phyloP scores from a whole-genome alignment of 2,113 vertebrate species.

The Nesoenas mayeri region DNA sequence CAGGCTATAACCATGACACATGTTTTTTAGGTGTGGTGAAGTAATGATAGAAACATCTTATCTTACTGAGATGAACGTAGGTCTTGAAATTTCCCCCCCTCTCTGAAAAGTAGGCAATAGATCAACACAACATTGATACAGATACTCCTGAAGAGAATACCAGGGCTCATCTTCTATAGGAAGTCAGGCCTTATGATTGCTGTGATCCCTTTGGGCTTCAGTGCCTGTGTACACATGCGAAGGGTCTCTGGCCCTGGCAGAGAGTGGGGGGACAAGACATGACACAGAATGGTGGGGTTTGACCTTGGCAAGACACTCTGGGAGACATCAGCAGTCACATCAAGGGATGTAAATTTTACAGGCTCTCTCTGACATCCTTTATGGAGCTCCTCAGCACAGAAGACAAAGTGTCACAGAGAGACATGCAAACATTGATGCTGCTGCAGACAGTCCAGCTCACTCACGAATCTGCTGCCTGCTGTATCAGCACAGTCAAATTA shows the following conservation, averaged over 20 bases:
- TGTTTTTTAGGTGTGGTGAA: neutral
- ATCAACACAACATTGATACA: neutral
- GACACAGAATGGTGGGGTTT: neutral
- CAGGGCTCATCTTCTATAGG: neutral
- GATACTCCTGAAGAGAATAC: neutral
- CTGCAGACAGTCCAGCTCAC: neutral
- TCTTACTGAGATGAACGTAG: neutral
- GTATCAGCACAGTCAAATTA: neutral
- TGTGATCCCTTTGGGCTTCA: neutral
- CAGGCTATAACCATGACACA: neutral
- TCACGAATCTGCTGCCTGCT: neutral
- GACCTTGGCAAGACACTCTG: neutral
- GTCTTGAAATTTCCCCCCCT: neutral
- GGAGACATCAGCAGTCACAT: neutral
- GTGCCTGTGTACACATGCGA: neutral
- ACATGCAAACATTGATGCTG: neutral
- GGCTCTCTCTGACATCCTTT: neutral
- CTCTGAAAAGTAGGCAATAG: neutral
- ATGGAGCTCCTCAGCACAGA: neutral
- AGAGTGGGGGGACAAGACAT: neutral
- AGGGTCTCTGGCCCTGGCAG: neutral
- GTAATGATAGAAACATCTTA: neutral
- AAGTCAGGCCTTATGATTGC: neutral
- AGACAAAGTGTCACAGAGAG: neutral
- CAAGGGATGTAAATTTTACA: neutral